Percentiles rank a stretch among this genome's conserved stretches.
These are phyloP conservation scores for Rallus limicola DNA, from an alignment of 2,113 vertebrate genomes.

Conservation along the genomic window DNA sequence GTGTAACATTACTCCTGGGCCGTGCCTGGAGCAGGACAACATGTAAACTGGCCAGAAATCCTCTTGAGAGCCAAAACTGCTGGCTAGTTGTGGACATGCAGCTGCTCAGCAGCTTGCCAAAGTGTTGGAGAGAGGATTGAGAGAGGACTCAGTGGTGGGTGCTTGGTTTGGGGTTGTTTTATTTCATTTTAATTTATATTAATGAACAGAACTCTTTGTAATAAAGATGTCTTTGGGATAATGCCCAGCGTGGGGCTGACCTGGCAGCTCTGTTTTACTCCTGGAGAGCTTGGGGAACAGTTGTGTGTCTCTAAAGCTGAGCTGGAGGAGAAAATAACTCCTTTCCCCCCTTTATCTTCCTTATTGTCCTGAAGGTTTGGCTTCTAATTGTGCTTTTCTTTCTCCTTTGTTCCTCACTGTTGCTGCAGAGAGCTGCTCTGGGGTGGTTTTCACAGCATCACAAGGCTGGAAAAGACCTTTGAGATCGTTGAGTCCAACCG, in stretches of 20 bases:
- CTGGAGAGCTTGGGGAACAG: not conserved
- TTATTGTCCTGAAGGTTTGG: not conserved
- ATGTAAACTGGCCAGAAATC: not conserved
- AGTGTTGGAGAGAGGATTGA: not conserved
- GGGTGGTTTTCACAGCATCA: too few relatives aligned
- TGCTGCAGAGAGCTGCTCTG: not conserved
- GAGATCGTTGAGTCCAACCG: too few relatives aligned
- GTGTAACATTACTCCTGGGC: not conserved
- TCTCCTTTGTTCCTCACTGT: not conserved
- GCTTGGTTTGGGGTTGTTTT: too few relatives aligned
- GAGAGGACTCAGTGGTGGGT: too few relatives aligned
- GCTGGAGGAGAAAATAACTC: not conserved
- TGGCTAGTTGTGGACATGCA: not conserved
- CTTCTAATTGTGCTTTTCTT: not conserved
- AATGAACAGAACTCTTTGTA: not conserved
- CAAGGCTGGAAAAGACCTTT: too few relatives aligned
- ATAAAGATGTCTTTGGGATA: not conserved
- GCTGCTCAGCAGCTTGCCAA: not conserved
- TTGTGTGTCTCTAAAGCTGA: not conserved
- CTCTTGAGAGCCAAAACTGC: not conserved
- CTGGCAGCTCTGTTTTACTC: not conserved
- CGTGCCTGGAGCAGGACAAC: not conserved
- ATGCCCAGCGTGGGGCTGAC: accelerated
- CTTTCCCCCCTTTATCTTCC: not conserved
- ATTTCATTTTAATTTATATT: not conserved